Evolutionary conservation across 2,113 vertebrate genomes (phyloP).

Genomic region (Corythaixoides concolor): DNA sequence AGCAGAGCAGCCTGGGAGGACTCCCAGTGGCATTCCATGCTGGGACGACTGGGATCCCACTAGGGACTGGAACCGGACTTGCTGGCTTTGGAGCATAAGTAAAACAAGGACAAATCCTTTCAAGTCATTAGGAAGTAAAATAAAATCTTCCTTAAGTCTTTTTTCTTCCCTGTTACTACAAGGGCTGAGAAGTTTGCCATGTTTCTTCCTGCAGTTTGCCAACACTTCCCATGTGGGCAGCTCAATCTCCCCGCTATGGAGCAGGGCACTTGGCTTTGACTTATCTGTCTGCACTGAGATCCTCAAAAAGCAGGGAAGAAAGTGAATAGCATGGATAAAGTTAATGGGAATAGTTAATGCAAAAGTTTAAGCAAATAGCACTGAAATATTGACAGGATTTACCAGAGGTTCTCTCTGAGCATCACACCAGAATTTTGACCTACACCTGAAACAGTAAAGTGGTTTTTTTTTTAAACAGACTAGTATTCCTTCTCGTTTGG

Average conservation of each 20-base stretch:
- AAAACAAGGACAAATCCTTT: background rate
- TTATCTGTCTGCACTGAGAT: background rate
- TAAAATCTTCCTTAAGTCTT: background rate
- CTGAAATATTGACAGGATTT: background rate
- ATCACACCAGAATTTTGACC: background rate
- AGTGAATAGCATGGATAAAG: accelerated
- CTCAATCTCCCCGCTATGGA: accelerated
- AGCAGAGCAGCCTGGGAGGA: background rate
- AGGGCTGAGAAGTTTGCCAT: background rate
- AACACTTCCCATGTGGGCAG: background rate
- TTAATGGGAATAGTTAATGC: background rate
- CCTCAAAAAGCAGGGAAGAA: background rate
- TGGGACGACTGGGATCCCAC: background rate
- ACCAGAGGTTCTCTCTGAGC: background rate
- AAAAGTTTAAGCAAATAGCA: background rate
- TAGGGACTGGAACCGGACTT: background rate
- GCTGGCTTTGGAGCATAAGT: background rate
- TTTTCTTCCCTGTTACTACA: background rate
- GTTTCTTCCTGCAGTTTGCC: background rate
- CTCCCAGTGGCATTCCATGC: background rate
- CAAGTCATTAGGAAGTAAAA: background rate
- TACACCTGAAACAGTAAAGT: background rate
- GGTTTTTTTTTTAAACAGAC: background rate
- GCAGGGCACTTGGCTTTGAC: background rate
- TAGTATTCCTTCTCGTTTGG: background rate